These are phyloP conservation scores for Ailurus styani DNA, from an alignment of 2,113 vertebrate genomes.

Conservation along the genomic window DNA sequence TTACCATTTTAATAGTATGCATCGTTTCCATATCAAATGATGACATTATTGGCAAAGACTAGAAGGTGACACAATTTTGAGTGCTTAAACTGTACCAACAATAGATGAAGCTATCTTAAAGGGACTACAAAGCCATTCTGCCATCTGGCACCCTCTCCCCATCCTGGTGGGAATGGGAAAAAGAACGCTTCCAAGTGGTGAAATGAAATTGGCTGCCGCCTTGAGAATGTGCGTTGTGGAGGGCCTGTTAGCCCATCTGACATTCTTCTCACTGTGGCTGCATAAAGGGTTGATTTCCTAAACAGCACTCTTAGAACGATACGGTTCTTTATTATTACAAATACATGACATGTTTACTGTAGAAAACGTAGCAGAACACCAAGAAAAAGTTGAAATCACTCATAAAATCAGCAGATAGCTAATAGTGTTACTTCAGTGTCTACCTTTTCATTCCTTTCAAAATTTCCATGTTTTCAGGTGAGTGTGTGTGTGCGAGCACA, in stretches of 20 bases:
- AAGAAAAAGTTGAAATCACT: neutral
- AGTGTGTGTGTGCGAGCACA: neutral
- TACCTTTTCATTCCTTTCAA: neutral
- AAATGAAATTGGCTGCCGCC: neutral
- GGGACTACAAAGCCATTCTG: slow-evolving; percentile 38
- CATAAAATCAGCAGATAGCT: neutral
- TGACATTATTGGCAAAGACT: slow-evolving; percentile 73
- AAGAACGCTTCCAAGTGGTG: neutral
- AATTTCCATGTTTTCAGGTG: neutral
- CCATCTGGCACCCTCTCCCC: neutral
- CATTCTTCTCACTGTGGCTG: neutral
- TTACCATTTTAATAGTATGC: slow-evolving; percentile 74
- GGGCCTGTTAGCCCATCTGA: neutral
- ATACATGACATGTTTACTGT: neutral
- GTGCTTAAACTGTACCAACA: slow-evolving; percentile 42
- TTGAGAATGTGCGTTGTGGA: neutral
- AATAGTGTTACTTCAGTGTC: neutral
- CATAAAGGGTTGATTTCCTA: neutral
- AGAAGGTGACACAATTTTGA: slow-evolving; percentile 64
- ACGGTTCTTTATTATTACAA: neutral
- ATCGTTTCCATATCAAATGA: slow-evolving; percentile 75
- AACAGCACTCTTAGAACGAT: neutral
- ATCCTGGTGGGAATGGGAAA: neutral
- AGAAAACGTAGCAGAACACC: neutral
- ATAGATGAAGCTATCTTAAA: slow-evolving; percentile 48